phyloP scores from a whole-genome alignment of 2,888 invertebrate genomes.

The Leptinotarsa rubiginosa region DNA sequence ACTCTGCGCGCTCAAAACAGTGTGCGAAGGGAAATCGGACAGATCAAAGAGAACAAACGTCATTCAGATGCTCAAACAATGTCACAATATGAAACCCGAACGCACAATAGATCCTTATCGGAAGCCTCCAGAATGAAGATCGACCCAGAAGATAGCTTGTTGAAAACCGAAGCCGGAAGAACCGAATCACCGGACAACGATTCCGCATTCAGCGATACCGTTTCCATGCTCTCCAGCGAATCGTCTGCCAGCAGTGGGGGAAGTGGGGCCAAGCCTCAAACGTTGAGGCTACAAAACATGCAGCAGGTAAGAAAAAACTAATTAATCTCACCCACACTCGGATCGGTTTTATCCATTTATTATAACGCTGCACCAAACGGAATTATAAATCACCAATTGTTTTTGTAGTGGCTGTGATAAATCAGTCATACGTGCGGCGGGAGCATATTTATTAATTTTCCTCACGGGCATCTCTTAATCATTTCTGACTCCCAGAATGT shows the following conservation, averaged over 20 bases:
- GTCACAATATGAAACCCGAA: constrained; percentile 60
- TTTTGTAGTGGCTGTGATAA: constrained; percentile 8
- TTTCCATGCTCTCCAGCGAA: constrained; percentile 91
- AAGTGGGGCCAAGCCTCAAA: constrained; percentile 71
- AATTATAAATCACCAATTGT: constrained; percentile 15
- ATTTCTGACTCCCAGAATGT: background rate
- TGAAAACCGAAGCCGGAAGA: constrained; percentile 68
- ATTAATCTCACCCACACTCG: constrained; percentile 5
- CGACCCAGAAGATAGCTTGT: constrained; percentile 61
- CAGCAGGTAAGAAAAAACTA: constrained; percentile 48
- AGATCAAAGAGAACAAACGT: constrained; percentile 63
- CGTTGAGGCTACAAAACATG: constrained; percentile 57
- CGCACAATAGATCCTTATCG: constrained; percentile 65
- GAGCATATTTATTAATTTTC: constrained; percentile 5
- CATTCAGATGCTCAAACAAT: constrained; percentile 63
- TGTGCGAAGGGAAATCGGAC: constrained; percentile 72
- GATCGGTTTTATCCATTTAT: background rate
- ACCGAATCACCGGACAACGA: constrained; percentile 97
- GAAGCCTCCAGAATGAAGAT: constrained; percentile 65
- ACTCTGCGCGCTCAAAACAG: constrained; percentile 88
- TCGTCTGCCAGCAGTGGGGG: constrained; percentile 93
- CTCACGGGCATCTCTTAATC: constrained; percentile 7
- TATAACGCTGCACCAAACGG: constrained; percentile 3
- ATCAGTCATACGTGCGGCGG: constrained; percentile 5
- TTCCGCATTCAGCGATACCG: constrained; percentile 97